Conservation (phyloP, 2,113 vertebrate genomes). For the Isichthys henryi region DNA sequence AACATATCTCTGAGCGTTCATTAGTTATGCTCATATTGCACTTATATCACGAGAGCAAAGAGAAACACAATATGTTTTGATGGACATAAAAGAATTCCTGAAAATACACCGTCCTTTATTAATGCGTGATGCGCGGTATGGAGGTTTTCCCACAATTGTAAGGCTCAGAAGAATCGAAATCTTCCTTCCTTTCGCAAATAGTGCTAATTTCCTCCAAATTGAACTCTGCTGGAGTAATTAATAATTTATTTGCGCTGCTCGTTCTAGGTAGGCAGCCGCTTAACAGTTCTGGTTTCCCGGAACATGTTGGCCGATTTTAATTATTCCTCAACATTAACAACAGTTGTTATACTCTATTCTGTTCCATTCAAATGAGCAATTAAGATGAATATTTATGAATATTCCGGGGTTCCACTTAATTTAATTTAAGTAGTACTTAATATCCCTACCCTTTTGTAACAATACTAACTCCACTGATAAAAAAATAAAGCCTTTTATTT, state of each 20-base stretch:
- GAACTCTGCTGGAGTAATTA: slow-evolving; percentile 43
- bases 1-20: not conserved
- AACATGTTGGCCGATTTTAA: slow-evolving; percentile 51
- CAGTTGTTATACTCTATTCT: slow-evolving; percentile 54
- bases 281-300: slow-evolving; percentile 48
- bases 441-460: slow-evolving; percentile 47
- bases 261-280: slow-evolving; percentile 45
- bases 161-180: not conserved
- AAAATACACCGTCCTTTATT: not conserved
- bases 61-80: not conserved
- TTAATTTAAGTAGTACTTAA: slow-evolving; percentile 53
- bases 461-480: slow-evolving; percentile 17
- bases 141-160: not conserved
- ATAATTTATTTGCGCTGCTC: slow-evolving; percentile 51
- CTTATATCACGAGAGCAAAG: not conserved
- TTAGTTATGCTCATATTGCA: not conserved
- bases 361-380: slow-evolving; percentile 49
- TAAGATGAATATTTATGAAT: slow-evolving; percentile 59
- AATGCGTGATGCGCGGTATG: not conserved
- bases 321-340: slow-evolving; percentile 57
- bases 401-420: slow-evolving; percentile 58
- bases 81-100: not conserved
- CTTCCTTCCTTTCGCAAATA: not conserved
- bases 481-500: not conserved
- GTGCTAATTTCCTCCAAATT: slow-evolving; percentile 39